phyloP scores from a whole-genome alignment of 2,888 invertebrate genomes.

The Meandrusa payeni region DNA sequence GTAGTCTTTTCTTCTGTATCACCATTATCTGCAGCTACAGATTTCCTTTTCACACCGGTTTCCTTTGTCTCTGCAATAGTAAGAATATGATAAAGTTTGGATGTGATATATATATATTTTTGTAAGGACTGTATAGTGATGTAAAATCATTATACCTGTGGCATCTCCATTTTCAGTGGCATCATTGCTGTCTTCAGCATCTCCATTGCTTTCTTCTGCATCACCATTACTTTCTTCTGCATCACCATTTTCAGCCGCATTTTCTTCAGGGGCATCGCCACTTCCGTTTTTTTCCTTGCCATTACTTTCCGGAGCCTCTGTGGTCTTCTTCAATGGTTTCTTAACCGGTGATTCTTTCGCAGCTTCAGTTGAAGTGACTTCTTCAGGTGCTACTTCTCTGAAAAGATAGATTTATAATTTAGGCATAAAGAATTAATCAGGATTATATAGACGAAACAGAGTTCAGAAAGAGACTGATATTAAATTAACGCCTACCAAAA shows the following conservation, averaged over 20 bases:
- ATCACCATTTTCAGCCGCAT: constrained; percentile 57
- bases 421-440: too few relatives aligned
- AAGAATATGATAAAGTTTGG: not conserved
- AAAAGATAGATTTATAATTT: constrained; percentile 35
- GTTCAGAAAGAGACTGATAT: too few relatives aligned
- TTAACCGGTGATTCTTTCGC: constrained; percentile 73
- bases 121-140: too few relatives aligned
- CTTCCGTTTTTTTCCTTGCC: constrained; percentile 72
- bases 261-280: constrained; percentile 57
- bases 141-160: too few relatives aligned
- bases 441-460: too few relatives aligned
- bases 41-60: constrained; percentile 86
- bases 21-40: constrained; percentile 77
- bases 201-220: constrained; percentile 70
- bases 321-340: constrained; percentile 74
- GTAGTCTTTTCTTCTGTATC: constrained; percentile 82
- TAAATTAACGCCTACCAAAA: too few relatives aligned
- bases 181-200: constrained; percentile 74
- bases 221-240: constrained; percentile 76
- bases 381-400: constrained; percentile 71
- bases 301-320: constrained; percentile 68
- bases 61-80: constrained; percentile 68
- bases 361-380: constrained; percentile 70
- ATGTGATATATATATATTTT: not conserved
- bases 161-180: constrained; percentile 71